phyloP scores from a whole-genome alignment of 1,140 invertebrate genomes.

The Cardiocondyla obscurior region DNA sequence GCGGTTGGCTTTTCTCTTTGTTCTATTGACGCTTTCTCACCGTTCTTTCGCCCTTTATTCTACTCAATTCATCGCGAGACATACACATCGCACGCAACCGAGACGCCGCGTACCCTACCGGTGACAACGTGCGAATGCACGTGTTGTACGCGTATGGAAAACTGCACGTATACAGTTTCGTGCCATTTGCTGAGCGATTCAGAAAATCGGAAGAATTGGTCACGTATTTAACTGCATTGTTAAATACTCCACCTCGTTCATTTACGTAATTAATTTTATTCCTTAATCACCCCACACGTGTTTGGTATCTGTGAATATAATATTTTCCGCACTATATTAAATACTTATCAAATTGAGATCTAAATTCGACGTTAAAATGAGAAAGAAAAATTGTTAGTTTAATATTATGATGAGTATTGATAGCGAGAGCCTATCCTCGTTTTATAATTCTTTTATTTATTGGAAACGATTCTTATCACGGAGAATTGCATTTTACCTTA shows the following conservation, averaged over 20 bases:
- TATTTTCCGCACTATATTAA: constrained; percentile 18
- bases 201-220: neutral
- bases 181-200: constrained; percentile 15
- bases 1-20: constrained; percentile 50
- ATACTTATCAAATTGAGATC: neutral
- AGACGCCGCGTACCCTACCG: constrained; percentile 1
- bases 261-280: neutral
- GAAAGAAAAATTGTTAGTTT: neutral
- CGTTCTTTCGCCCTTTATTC: constrained; percentile 45
- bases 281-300: neutral
- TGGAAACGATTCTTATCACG: neutral
- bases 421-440: neutral
- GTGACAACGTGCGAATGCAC: constrained; percentile 53
- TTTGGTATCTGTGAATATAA: neutral
- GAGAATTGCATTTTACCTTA: neutral
- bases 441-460: constrained; percentile 12
- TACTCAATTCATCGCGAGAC: constrained; percentile 42
- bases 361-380: neutral
- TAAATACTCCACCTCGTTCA: neutral
- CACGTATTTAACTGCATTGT: neutral
- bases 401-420: neutral
- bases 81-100: constrained; percentile 38
- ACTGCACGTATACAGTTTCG: neutral
- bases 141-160: constrained; percentile 13
- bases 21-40: constrained; percentile 52